A percentile compares a stretch with the other conserved stretches of the same genome.
phyloP scores from a whole-genome alignment of 2,113 vertebrate species.

The Halcyon senegalensis region DNA sequence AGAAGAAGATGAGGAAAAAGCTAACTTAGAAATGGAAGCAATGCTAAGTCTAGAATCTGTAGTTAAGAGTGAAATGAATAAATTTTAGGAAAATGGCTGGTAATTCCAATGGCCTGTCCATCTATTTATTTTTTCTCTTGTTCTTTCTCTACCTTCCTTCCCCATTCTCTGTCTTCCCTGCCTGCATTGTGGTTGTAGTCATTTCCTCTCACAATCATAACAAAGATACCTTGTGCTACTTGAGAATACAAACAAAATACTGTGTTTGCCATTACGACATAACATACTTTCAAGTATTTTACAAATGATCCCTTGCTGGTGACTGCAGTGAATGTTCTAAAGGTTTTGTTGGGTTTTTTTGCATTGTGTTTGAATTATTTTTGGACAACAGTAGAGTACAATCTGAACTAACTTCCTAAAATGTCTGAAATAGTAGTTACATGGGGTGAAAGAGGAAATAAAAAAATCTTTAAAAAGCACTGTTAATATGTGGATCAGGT shows the following conservation, averaged over 20 bases:
- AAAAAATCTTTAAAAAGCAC: neutral
- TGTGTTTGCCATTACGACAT: neutral
- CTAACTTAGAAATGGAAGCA: neutral
- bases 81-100: neutral
- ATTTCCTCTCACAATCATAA: accelerated
- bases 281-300: neutral
- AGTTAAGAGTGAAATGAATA: neutral
- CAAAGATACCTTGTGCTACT: neutral
- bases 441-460: neutral
- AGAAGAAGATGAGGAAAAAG: neutral
- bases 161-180: neutral
- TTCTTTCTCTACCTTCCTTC: neutral
- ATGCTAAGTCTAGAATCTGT: neutral
- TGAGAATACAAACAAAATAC: neutral
- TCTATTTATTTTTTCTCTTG: neutral
- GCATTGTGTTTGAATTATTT: neutral
- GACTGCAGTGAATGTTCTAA: neutral
- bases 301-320: neutral
- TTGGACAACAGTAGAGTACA: neutral
- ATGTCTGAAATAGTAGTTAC: neutral
- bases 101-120: neutral
- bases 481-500: neutral
- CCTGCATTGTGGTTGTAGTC: neutral
- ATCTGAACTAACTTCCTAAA: neutral
- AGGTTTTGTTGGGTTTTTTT: neutral